Percentiles rank a stretch among this genome's conserved stretches.
Evolutionary conservation across 2,113 vertebrate species (phyloP).

Genomic region (Ictalurus punctatus): DNA sequence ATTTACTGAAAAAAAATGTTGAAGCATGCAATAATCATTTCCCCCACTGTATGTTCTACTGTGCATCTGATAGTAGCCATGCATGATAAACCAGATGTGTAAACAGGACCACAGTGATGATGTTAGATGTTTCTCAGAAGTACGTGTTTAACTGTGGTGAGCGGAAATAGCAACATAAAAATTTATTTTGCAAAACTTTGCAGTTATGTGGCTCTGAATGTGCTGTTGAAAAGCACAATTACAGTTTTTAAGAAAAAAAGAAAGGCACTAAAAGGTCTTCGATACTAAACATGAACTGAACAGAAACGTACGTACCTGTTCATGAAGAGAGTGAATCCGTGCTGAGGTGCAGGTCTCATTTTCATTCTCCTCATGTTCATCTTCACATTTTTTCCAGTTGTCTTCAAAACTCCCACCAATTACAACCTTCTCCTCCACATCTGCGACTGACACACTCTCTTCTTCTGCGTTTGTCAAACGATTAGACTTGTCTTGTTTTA

Average conservation of each 20-base stretch:
- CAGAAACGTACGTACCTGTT: slow-evolving; percentile 44
- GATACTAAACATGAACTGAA: not conserved
- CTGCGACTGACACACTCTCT: not conserved
- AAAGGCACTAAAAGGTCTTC: not conserved
- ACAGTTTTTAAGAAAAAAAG: not conserved
- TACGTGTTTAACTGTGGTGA: too few relatives aligned
- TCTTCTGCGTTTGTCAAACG: slow-evolving; percentile 4
- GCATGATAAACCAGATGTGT: not conserved
- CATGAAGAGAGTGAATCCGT: slow-evolving; percentile 22
- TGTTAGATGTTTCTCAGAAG: not conserved
- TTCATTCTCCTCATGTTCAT: not conserved
- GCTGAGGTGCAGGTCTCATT: not conserved
- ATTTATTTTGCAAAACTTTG: not conserved
- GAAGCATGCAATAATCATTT: too few relatives aligned
- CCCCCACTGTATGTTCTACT: not conserved
- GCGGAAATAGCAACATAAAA: not conserved
- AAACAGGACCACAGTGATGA: not conserved
- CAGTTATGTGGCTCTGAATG: not conserved
- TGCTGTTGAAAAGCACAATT: not conserved
- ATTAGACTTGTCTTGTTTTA: not conserved
- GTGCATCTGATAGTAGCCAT: not conserved
- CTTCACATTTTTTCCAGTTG: slow-evolving; percentile 20
- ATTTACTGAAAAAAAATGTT: too few relatives aligned
- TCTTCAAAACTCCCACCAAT: slow-evolving; percentile 11
- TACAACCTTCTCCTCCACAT: slow-evolving; percentile 1